Conservation (phyloP, 1,140 invertebrate genomes). For the Micrasema minimum region DNA sequence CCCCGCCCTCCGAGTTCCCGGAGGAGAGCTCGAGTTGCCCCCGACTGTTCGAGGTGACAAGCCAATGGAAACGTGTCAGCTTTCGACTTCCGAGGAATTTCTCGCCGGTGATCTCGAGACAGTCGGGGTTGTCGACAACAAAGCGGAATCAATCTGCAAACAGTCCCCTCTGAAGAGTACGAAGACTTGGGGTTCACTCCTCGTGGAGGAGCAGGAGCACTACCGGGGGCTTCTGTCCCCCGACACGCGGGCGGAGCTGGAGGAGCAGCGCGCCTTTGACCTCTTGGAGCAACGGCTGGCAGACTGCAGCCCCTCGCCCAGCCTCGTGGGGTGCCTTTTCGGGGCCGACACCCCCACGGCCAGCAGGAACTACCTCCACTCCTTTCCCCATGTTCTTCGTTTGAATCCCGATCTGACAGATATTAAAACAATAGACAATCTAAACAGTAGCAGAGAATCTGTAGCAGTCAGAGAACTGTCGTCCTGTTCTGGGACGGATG, state of each 20-base stretch:
- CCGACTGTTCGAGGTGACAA: too few relatives aligned
- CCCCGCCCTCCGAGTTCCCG: too few relatives aligned
- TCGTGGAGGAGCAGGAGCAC: conserved; percentile 63
- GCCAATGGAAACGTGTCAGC: background rate
- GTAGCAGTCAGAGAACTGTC: conserved; percentile 17
- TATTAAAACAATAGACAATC: conserved; percentile 30
- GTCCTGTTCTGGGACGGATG: background rate
- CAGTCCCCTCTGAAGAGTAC: background rate
- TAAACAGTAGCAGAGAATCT: conserved; percentile 49
- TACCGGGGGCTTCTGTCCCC: conserved; percentile 58
- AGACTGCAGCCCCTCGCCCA: conserved; percentile 78
- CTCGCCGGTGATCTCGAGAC: background rate
- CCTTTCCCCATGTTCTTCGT: conserved; percentile 59
- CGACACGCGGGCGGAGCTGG: conserved; percentile 64
- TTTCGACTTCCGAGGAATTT: background rate
- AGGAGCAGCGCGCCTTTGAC: conserved; percentile 77
- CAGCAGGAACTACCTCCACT: conserved; percentile 58
- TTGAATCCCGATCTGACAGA: conserved; percentile 54
- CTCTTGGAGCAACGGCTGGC: conserved; percentile 75
- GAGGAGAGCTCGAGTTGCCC: background rate
- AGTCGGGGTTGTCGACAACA: background rate
- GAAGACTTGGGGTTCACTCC: conserved; percentile 59
- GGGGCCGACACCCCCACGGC: conserved; percentile 59
- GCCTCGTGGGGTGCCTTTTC: conserved; percentile 70
- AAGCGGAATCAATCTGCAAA: too few relatives aligned